These are phyloP conservation scores for Odontamblyopus lacepedii DNA, from an alignment of 2,797 vertebrate species.

Conservation along the genomic window DNA sequence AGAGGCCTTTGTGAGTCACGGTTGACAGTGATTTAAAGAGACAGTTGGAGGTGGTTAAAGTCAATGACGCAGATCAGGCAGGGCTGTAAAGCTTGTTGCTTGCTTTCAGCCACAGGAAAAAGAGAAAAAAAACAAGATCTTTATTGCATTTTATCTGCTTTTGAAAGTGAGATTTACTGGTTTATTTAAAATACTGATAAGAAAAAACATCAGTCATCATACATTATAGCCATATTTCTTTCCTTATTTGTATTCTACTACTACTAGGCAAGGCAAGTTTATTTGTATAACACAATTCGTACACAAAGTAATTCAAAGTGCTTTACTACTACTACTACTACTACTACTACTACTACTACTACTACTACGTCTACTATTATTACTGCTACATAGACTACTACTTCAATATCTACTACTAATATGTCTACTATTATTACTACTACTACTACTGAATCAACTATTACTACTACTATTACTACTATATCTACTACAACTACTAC, in stretches of 20 bases:
- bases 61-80: neutral
- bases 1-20: neutral
- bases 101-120: neutral
- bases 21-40: neutral
- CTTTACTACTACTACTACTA: neutral
- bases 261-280: too few relatives aligned
- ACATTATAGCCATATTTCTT: too few relatives aligned
- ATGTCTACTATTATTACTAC: neutral
- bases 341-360: neutral
- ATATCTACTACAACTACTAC: too few relatives aligned
- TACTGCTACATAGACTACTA: neutral
- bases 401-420: too few relatives aligned
- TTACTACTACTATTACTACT: neutral
- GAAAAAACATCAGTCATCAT: too few relatives aligned
- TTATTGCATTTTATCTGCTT: neutral
- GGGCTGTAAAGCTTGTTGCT: neutral
- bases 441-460: neutral
- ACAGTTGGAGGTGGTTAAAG: neutral
- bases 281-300: too few relatives aligned
- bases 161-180: neutral
- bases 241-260: too few relatives aligned
- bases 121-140: neutral
- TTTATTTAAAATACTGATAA: neutral
- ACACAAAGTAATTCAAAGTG: too few relatives aligned
- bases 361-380: neutral